Evolutionary conservation across 1,140 invertebrate species (phyloP), one percentile per base, ranked within the genome.

Genomic region (Lucilia cuprina): DNA sequence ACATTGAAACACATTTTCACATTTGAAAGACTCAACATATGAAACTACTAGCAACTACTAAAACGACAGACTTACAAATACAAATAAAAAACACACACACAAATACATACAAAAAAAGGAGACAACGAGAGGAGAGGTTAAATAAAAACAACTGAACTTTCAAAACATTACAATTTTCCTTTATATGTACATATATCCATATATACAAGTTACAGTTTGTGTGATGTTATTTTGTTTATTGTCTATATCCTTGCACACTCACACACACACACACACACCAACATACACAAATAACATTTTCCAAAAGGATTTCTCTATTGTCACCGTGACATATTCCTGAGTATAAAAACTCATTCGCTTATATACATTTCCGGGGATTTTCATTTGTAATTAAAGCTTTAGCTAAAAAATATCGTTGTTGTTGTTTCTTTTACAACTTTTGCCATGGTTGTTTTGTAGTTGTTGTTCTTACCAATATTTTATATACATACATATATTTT

Each of bases 311-410:
- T 70, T 70, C 65, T 70, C 65, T 70, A 70, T 70, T 70, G 65
- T 70, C 65, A 70, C 65, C 65, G 65, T 70, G 65, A 70, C 65
- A 70, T 70, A 70, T 70, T 25, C n/a, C 9, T 70, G 65, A 21
- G 55, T 30, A 30, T 30, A 30, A 30, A 30, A 30, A 60, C 55
- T 60, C 55, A 60, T 60, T 60, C 41, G 13, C 14, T 60, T 10
- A 55, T 55, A 55, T 25, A 70, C 65, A 25, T 70, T 70, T 70
- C 65, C 65, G 65, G 65, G 65, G 65, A 70, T 70, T 70, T 70
- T 70, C 65, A 70, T 70, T 70, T 70, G 65, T 70, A 70, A 70
- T 70, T 70, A 70, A 70, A 70, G 65, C 65, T 70, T 70, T 70
- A 70, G 65, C n/a, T 70, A 12, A 21, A 70, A 70, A 70, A 21